Evolutionary conservation across 35 echinoderm and acorn worm species (phyloP).

Genomic region (Diadema setosum): DNA sequence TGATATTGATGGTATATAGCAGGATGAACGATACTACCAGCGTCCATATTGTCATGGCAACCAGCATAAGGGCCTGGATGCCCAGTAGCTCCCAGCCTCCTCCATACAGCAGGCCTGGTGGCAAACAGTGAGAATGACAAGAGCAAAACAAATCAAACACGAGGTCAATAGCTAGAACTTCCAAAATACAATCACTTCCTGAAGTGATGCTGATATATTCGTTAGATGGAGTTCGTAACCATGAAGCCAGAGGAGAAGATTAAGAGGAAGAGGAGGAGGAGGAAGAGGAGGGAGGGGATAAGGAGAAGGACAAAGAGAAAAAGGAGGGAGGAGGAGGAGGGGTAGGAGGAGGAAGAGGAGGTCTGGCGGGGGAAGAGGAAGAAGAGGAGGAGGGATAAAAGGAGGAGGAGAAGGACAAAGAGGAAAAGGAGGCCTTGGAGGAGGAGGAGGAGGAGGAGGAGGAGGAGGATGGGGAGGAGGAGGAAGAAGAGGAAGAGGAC

Average conservation of each 20-base stretch:
- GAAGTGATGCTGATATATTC: no score
- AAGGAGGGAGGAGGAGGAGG: no score
- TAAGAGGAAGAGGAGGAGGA: background rate
- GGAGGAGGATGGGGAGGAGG: background rate
- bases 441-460: background rate
- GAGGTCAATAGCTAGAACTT: no score
- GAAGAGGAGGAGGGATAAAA: background rate
- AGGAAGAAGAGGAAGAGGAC: no score
- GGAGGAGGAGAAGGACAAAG: no score
- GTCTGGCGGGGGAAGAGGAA: background rate
- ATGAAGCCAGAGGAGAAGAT: slow-evolving; percentile 8
- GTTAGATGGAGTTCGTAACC: no score
- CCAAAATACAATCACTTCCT: no score
- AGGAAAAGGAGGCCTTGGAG: background rate
- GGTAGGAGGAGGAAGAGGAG: background rate
- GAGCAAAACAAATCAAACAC: no score
- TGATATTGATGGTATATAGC: slow-evolving; percentile 46
- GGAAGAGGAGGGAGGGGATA: no score
- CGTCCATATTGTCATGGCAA: slow-evolving; percentile 63
- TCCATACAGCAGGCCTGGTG: slow-evolving; percentile 78
- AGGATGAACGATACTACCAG: slow-evolving; percentile 35
- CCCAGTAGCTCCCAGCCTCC: slow-evolving; percentile 68
- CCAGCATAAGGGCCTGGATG: slow-evolving; percentile 42
- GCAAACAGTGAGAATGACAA: background rate
- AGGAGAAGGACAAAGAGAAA: no score